phyloP scores from a whole-genome alignment of 2,113 vertebrate species.

The Hippopotamus amphibius region DNA sequence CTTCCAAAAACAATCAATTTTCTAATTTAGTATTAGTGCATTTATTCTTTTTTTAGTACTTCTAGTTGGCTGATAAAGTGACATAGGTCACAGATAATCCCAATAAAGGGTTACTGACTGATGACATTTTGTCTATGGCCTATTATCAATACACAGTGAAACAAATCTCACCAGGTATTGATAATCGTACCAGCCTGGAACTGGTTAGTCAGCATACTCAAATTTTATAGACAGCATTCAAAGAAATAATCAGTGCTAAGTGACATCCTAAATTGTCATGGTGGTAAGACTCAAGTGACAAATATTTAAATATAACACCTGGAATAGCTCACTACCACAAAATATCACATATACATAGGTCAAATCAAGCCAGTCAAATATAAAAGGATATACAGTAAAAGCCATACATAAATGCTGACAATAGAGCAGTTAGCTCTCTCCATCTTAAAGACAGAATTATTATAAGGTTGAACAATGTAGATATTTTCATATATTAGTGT shows the following conservation, averaged over 20 bases:
- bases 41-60: not conserved
- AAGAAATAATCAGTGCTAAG: not conserved
- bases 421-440: not conserved
- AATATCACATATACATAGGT: not conserved
- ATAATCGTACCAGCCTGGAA: not conserved
- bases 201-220: not conserved
- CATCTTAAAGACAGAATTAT: slow-evolving; percentile 40
- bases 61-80: not conserved
- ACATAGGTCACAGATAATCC: not conserved
- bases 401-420: slow-evolving; percentile 14
- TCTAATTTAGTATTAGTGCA: not conserved
- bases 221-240: not conserved
- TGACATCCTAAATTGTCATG: not conserved
- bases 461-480: not conserved
- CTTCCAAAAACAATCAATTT: not conserved
- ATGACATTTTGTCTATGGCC: slow-evolving; percentile 3
- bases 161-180: slow-evolving; percentile 17
- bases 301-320: not conserved
- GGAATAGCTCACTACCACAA: not conserved
- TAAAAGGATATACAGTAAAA: not conserved
- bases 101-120: not conserved
- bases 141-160: not conserved
- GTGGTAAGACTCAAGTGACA: not conserved
- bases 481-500: slow-evolving; percentile 25
- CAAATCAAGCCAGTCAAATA: slow-evolving; percentile 31